Evolutionary conservation across 92 coral and sea anemone genomes (phyloP), one percentile per base, ranked within the genome.

Genomic region (Zoanthus solanderi): DNA sequence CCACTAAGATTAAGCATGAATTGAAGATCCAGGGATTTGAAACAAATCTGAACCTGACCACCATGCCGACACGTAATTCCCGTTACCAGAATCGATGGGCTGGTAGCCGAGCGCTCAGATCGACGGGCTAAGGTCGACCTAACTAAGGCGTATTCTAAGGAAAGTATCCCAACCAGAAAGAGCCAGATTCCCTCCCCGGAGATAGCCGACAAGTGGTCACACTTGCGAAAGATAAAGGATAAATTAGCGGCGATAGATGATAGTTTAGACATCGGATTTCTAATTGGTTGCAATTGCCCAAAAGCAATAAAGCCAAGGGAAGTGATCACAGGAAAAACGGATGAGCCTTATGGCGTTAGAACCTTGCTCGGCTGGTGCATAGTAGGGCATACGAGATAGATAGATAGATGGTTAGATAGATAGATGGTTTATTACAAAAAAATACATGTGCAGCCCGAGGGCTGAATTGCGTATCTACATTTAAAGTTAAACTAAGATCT

Each of bases 171-270:
- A 6, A 78, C 73, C 0, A 57, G 89, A 58, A 58, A 76, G 48
- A 52, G 57, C 42, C 84, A 87, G 16, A 86, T 86, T 4, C 84
- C 89, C 15, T 76, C 83, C 23, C 76, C 89, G 9, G 83, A 86
- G 12, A 76, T 58, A 7, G 75, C 47, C 2, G 46, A 60, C 52
- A 58, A 54, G 28, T 86, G 77, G 89, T 67, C 76, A 45, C 77
- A 86, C 57, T 84, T 86, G 23, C n/a, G 42, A 14, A 57, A 58
- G 37, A 76, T 86, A 2, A 30, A 15, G 44, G 29, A 77, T 0
- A 77, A 30, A 4, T 52, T 77, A 1, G 23, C 82, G 5, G 23
- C 6, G 13, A 45, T 54, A 5, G 67, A 77, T 2, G 67, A 54
- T 0, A 86, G 85, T 7, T 13, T 34, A 0, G 84, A 60, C 23